Base-by-base conservation (phyloP, 2,888 invertebrate species). In the Anthophora plumipes region DNA sequence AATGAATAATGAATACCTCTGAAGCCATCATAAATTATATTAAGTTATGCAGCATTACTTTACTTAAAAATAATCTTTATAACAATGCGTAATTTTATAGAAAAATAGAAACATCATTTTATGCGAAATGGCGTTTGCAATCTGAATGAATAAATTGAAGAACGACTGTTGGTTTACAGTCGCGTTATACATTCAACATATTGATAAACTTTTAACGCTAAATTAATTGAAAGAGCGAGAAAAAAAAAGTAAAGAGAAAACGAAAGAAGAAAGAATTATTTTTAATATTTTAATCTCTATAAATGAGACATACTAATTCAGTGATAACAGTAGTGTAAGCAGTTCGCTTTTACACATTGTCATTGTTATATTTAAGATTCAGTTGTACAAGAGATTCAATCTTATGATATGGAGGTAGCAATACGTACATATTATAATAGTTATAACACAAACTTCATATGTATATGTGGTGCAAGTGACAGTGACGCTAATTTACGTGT, bases 401-500 rank as follows among this genome's bases (percentile, higher is more conserved):
- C 66, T 71, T 80, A 75, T 46, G 69, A 73, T 59, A 74, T 61
- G 48, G 66, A 67, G 55, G 39, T 54, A 60, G 61, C 57, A 59
- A 48, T 66, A 75, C 31, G 25, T 71, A 48, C 46, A 43, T 71
- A 71, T 71, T 75, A 43, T 71, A 71, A 63, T 75, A 77, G 57
- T 80, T 61, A 55, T 48, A 70, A 69, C 64, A 74, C 55, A 77
- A 61, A 67, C 46, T 72, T 67, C 52, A 57, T 69, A 60, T 72
- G 31, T 31, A 31, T 31, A 60, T 69, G 46, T 60, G 70, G 77
- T 84, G 84, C 82, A 82, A 61, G 75, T 84, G 77, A 77, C 39
- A 72, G 82, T 83, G 75, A 83, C 72, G 67, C 73, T 61, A 82
- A 77, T 81, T 83, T 64, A 76, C 69, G 75, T 82, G 80, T 67